Percentiles rank a stretch among this genome's conserved stretches.
Evolutionary conservation across 92 coral and sea anemone species (phyloP).

Genomic region (Siderastrea radians): DNA sequence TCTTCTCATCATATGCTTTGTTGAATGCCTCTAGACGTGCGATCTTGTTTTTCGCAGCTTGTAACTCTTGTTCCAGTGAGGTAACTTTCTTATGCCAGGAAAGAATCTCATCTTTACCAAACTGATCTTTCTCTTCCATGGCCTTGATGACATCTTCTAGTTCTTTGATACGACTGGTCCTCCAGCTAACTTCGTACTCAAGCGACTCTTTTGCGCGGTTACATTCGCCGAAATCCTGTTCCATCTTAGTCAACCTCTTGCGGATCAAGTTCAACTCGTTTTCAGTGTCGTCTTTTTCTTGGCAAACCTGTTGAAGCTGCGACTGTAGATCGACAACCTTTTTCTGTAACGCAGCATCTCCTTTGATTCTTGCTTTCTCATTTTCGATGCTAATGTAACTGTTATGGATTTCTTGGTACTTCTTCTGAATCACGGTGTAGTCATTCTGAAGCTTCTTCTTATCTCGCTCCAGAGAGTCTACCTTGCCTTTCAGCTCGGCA

Average conservation of each 20-base stretch:
- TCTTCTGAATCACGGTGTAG: constrained; percentile 72
- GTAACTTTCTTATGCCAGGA: constrained; percentile 98
- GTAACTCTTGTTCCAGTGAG: constrained; percentile 86
- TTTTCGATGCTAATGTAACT: constrained; percentile 46
- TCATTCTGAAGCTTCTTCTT: constrained; percentile 88
- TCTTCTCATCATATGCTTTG: constrained; percentile 91
- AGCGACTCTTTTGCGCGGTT: constrained; percentile 84
- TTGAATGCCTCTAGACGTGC: constrained; percentile 94
- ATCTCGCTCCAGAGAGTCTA: constrained; percentile 88
- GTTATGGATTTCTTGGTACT: constrained; percentile 68
- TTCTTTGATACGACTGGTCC: constrained; percentile 84
- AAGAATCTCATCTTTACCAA: constrained; percentile 92
- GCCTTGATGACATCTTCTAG: constrained; percentile 88
- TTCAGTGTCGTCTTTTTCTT: constrained; percentile 87
- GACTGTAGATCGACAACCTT: constrained; percentile 87
- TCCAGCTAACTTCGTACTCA: constrained; percentile 86
- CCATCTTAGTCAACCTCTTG: constrained; percentile 80
- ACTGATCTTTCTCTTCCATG: constrained; percentile 89
- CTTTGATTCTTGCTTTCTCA: constrained; percentile 77
- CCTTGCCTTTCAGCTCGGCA: constrained; percentile 88
- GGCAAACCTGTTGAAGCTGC: constrained; percentile 78
- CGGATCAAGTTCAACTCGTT: constrained; percentile 85
- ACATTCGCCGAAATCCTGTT: constrained; percentile 79
- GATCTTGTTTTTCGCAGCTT: constrained; percentile 84
- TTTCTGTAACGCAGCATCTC: constrained; percentile 78